Conservation (phyloP, 2,113 vertebrate genomes). For the Recurvirostra avosetta region DNA sequence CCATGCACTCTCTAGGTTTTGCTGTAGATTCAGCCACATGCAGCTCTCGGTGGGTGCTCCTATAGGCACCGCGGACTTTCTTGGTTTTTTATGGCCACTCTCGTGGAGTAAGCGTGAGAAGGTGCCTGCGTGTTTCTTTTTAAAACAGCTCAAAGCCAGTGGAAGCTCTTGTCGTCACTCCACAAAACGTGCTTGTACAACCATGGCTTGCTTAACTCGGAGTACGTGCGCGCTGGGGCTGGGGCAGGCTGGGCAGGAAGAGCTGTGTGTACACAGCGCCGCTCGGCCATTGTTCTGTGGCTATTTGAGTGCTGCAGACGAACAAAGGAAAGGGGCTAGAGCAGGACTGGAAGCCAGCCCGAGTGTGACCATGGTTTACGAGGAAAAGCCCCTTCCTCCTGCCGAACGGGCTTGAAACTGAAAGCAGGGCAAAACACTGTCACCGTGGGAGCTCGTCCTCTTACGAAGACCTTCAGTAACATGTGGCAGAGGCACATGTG, state of each 20-base stretch:
- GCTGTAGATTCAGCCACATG: not conserved
- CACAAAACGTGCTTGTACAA: not conserved
- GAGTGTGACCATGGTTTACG: not conserved
- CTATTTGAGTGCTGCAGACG: constrained; percentile 24
- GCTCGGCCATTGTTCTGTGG: not conserved
- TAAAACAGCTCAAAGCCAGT: not conserved
- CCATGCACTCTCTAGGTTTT: not conserved
- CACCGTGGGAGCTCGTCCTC: not conserved
- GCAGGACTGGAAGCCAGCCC: constrained; percentile 31
- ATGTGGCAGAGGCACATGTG: not conserved
- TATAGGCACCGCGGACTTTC: not conserved
- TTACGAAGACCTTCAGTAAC: not conserved
- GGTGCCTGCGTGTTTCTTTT: not conserved
- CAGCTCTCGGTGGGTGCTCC: not conserved
- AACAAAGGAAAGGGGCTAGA: constrained; percentile 38
- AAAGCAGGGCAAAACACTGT: not conserved
- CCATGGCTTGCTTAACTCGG: accelerated
- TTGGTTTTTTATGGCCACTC: not conserved
- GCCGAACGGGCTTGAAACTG: not conserved
- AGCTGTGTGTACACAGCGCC: not conserved
- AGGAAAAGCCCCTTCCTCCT: constrained; percentile 49
- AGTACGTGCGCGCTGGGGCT: not conserved
- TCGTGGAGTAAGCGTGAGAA: not conserved
- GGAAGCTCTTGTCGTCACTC: not conserved
- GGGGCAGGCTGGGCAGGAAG: constrained; percentile 49